Percentiles rank a stretch among this genome's conserved stretches.
Conservation (phyloP, 1,140 invertebrate species). For the Pachyrhynchus sulphureomaculatus region DNA sequence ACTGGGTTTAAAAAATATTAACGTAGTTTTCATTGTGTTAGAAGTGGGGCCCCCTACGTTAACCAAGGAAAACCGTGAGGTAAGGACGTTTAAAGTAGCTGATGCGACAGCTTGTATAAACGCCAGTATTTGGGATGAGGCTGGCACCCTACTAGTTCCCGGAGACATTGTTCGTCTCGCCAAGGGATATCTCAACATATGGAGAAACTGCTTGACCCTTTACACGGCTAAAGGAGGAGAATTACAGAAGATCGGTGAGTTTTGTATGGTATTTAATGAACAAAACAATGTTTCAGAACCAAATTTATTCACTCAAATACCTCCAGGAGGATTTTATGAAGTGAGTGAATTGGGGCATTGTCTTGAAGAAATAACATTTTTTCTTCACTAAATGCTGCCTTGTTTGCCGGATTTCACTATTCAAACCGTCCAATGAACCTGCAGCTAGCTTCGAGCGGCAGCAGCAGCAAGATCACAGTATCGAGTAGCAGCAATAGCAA, state of each 20-base stretch:
- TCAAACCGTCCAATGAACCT: no score
- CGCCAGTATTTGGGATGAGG: slow-evolving; percentile 94
- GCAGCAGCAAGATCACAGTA: no score
- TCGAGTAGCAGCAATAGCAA: no score
- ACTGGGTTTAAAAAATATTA: slow-evolving; percentile 87
- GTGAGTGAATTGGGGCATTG: no score
- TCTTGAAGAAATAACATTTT: no score
- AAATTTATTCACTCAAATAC: slow-evolving; percentile 61
- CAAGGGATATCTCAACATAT: slow-evolving; percentile 87
- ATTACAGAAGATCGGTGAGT: slow-evolving; percentile 81
- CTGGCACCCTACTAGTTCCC: slow-evolving; percentile 78
- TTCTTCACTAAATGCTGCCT: no score
- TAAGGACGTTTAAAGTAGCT: slow-evolving; percentile 91
- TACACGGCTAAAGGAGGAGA: slow-evolving; percentile 91
- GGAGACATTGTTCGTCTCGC: slow-evolving; percentile 91
- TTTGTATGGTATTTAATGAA: slow-evolving; percentile 88
- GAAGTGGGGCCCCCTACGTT: slow-evolving; percentile 86
- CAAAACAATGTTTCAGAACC: slow-evolving; percentile 89
- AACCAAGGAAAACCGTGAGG: slow-evolving; percentile 92
- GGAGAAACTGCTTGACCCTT: slow-evolving; percentile 86
- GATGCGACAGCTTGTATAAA: slow-evolving; percentile 91
- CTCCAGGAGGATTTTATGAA: no score
- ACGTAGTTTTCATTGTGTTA: slow-evolving; percentile 88
- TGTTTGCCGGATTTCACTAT: no score
- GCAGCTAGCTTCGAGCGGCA: no score